phyloP scores from a whole-genome alignment of 2,113 vertebrate genomes.

The Chaetorhynchus papuensis region DNA sequence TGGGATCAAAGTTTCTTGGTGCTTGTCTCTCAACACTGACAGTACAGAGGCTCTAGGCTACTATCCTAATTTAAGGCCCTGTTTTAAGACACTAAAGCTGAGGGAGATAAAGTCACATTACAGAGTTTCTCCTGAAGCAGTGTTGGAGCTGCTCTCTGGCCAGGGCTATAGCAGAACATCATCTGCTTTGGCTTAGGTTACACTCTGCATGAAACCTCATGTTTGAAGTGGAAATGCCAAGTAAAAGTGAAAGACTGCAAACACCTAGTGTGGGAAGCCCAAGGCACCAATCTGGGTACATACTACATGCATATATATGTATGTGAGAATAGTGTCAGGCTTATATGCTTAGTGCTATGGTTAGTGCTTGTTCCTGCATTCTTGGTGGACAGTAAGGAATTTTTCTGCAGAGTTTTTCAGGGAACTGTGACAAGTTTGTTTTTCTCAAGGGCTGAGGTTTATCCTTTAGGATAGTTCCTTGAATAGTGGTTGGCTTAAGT shows the following conservation, averaged over 20 bases:
- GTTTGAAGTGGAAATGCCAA: background rate
- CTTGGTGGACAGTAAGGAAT: background rate
- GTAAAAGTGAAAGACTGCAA: background rate
- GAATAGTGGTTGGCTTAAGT: background rate
- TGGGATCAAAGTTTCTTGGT: background rate
- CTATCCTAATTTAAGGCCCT: background rate
- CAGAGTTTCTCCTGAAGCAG: background rate
- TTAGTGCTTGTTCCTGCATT: background rate
- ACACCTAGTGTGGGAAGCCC: background rate
- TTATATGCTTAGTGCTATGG: background rate
- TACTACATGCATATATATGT: background rate
- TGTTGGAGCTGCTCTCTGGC: background rate
- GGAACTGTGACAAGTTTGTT: background rate
- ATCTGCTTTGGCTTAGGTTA: background rate
- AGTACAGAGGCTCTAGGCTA: background rate
- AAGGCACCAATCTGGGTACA: background rate
- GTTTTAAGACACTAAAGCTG: background rate
- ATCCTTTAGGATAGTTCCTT: background rate
- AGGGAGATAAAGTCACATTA: background rate
- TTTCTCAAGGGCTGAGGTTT: background rate
- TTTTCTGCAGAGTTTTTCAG: background rate
- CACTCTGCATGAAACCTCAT: background rate
- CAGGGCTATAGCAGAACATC: background rate
- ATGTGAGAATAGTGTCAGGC: background rate
- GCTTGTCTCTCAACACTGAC: background rate